Percentiles rank a stretch among this genome's conserved stretches.
Conservation (phyloP, 2,797 vertebrate species). For the Crypturellus tataupa region DNA sequence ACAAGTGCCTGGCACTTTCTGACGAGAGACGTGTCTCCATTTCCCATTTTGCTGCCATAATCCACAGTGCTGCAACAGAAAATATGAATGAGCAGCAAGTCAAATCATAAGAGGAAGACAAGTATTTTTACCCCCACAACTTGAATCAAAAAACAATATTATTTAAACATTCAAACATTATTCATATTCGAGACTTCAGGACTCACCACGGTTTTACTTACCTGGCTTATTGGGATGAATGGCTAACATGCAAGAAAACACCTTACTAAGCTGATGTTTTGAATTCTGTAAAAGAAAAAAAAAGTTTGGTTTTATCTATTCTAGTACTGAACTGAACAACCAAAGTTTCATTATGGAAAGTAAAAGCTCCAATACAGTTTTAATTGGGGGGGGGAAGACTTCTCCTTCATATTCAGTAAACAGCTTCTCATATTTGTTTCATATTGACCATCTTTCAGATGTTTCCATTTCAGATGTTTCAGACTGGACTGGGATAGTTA, state of each 20-base stretch:
- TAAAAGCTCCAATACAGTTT: not conserved
- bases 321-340: not conserved
- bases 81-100: not conserved
- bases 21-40: constrained; percentile 92
- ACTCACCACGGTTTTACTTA: constrained; percentile 63
- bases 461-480: not conserved
- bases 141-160: not conserved
- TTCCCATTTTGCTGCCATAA: constrained; percentile 98
- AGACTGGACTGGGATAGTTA: not conserved
- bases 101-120: not conserved
- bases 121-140: not conserved
- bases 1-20: constrained; percentile 93
- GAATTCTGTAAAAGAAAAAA: constrained; percentile 81
- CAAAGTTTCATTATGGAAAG: not conserved
- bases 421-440: not conserved
- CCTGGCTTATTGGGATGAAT: constrained; percentile 97
- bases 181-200: not conserved
- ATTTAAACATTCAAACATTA: not conserved
- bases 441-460: not conserved
- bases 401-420: not conserved
- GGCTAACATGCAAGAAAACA: constrained; percentile 92
- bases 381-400: not conserved
- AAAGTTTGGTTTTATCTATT: not conserved
- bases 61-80: constrained; percentile 89
- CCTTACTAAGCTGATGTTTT: constrained; percentile 90